These are phyloP conservation scores for Nephrotoma flavescens DNA, from an alignment of 2,888 invertebrate species.

Conservation along the genomic window DNA sequence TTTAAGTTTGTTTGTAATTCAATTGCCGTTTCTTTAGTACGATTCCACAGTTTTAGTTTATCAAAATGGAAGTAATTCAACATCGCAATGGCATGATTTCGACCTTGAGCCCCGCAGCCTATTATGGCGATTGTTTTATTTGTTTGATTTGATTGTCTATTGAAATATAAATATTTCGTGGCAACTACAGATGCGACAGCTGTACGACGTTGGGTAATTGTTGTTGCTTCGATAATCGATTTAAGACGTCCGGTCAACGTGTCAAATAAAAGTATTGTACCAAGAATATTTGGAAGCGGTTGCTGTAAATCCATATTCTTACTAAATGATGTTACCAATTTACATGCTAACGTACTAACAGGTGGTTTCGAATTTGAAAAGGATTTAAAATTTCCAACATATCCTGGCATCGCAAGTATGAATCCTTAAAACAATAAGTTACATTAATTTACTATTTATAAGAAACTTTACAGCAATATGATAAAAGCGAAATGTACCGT, in stretches of 20 bases:
- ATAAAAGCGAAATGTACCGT: not conserved
- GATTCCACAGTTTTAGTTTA: conserved; percentile 42
- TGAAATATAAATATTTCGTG: conserved; percentile 35
- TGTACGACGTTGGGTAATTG: conserved; percentile 41
- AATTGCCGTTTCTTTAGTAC: conserved; percentile 25
- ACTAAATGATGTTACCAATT: conserved; percentile 33
- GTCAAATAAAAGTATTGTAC: conserved; percentile 33
- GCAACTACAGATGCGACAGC: conserved; percentile 41
- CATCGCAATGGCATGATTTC: conserved; percentile 36
- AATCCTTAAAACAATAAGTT: not conserved
- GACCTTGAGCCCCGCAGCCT: conserved; percentile 38
- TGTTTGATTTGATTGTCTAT: conserved; percentile 13
- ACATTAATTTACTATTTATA: not conserved
- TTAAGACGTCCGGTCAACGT: conserved; percentile 30
- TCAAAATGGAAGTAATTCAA: conserved; percentile 29
- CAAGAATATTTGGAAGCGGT: conserved; percentile 29
- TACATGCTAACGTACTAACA: conserved; percentile 31
- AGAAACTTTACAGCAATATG: not conserved
- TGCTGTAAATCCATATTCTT: conserved; percentile 23
- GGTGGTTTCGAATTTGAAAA: conserved; percentile 10
- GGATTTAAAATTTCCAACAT: conserved; percentile 24
- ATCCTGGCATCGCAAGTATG: conserved; percentile 30
- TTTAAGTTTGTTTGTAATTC: conserved; percentile 25
- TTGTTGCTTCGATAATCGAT: conserved; percentile 35
- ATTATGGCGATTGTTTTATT: conserved; percentile 30